phyloP scores from a whole-genome alignment of 2,797 vertebrate genomes.

The Ceryle rudis region DNA sequence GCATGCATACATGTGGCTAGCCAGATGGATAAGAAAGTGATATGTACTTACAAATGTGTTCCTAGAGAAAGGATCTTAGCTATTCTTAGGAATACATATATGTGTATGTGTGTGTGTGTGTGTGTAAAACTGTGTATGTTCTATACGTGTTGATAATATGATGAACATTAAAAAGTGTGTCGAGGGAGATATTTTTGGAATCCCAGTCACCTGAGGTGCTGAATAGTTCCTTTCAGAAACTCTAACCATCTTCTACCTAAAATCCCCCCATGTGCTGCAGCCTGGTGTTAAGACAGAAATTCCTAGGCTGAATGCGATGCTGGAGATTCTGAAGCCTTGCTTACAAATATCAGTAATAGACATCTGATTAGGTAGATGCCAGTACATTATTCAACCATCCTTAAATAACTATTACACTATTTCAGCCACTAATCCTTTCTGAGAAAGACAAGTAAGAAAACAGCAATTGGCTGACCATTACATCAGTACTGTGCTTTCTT shows the following conservation, averaged over 20 bases:
- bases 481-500: neutral
- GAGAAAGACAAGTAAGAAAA: slow-evolving; percentile 36
- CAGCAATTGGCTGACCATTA: neutral
- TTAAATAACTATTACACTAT: slow-evolving; percentile 36
- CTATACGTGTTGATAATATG: neutral
- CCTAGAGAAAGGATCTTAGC: neutral
- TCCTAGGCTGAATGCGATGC: neutral
- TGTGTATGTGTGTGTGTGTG: accelerated
- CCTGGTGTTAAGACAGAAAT: neutral
- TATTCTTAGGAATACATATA: neutral
- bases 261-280: neutral
- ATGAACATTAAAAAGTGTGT: neutral
- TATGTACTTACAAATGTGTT: neutral
- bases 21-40: neutral
- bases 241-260: neutral
- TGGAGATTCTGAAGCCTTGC: neutral
- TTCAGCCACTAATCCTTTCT: slow-evolving; percentile 45
- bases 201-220: neutral
- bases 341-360: neutral
- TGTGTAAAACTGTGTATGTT: neutral
- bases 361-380: neutral
- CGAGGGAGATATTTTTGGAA: neutral
- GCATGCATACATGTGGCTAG: neutral
- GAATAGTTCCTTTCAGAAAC: neutral
- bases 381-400: neutral